Evolutionary conservation across 2,113 vertebrate species (phyloP).

Genomic region (Pholis gunnellus): DNA sequence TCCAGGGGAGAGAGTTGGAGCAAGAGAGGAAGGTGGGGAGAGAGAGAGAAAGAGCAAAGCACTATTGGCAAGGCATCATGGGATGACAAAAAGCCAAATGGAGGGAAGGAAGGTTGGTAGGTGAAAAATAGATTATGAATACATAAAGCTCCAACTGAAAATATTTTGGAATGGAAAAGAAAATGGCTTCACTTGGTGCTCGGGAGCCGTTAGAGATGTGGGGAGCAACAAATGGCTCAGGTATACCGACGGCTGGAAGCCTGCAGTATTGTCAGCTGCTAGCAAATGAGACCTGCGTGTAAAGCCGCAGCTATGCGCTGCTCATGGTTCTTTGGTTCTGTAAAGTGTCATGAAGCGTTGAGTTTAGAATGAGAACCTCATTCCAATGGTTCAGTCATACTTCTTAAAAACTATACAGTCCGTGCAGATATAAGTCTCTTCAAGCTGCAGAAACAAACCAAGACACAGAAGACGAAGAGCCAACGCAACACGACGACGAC

Average conservation of each 20-base stretch:
- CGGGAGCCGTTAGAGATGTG: conserved; percentile 57
- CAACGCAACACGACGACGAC: not conserved
- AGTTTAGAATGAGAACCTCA: conserved; percentile 25
- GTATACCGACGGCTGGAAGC: conserved; percentile 16
- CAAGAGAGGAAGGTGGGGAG: conserved; percentile 69
- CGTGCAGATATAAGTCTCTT: conserved; percentile 4
- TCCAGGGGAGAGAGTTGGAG: conserved; percentile 83
- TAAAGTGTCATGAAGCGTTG: not conserved
- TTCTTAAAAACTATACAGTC: not conserved
- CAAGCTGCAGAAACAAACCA: conserved; percentile 29
- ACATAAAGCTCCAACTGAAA: conserved; percentile 71
- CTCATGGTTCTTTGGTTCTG: not conserved
- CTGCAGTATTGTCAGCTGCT: not conserved
- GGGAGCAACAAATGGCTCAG: conserved; percentile 76
- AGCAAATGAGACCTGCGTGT: conserved; percentile 1
- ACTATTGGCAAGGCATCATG: conserved; percentile 74
- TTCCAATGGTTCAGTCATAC: conserved; percentile 3
- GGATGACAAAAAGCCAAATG: conserved; percentile 79
- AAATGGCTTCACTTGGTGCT: conserved; percentile 76
- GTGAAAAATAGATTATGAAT: conserved; percentile 80
- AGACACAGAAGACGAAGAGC: not conserved
- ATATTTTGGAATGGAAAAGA: conserved; percentile 76
- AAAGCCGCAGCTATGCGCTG: conserved; percentile 8
- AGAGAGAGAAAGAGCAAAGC: conserved; percentile 56
- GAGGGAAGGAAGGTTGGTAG: conserved; percentile 75